These are phyloP conservation scores for Apamea crenata DNA, from an alignment of 2,888 invertebrate genomes.

Conservation along the genomic window DNA sequence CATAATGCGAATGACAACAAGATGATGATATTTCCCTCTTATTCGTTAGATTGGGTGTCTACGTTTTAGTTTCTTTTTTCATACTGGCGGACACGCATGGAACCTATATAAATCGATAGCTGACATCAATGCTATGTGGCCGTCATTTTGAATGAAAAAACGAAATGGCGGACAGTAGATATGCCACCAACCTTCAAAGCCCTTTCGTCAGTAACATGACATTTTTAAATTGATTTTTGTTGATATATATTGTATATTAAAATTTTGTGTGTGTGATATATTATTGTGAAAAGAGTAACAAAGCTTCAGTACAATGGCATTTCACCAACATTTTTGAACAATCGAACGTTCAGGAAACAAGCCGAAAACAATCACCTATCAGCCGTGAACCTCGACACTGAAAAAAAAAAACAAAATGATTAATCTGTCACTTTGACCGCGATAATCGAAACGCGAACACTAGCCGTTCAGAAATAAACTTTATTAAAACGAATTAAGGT, in stretches of 20 bases:
- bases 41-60: too few relatives aligned
- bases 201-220: too few relatives aligned
- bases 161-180: too few relatives aligned
- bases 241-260: background rate
- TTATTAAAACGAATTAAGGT: slow-evolving; percentile 45
- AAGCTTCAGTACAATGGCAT: background rate
- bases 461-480: slow-evolving; percentile 37
- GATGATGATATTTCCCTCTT: background rate
- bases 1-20: background rate
- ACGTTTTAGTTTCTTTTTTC: too few relatives aligned
- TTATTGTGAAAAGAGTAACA: background rate
- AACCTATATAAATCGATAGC: too few relatives aligned
- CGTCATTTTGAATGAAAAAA: too few relatives aligned
- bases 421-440: slow-evolving; percentile 62
- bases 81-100: too few relatives aligned
- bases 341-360: slow-evolving; percentile 37
- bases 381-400: slow-evolving; percentile 56
- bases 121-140: too few relatives aligned
- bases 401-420: slow-evolving; percentile 62
- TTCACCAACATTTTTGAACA: slow-evolving; percentile 17
- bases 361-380: slow-evolving; percentile 53
- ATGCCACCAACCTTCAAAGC: too few relatives aligned
- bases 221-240: background rate
- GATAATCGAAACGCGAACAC: slow-evolving; percentile 63
- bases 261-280: background rate